phyloP scores from a whole-genome alignment of 2,888 invertebrate genomes.

The Elmis aenea region DNA sequence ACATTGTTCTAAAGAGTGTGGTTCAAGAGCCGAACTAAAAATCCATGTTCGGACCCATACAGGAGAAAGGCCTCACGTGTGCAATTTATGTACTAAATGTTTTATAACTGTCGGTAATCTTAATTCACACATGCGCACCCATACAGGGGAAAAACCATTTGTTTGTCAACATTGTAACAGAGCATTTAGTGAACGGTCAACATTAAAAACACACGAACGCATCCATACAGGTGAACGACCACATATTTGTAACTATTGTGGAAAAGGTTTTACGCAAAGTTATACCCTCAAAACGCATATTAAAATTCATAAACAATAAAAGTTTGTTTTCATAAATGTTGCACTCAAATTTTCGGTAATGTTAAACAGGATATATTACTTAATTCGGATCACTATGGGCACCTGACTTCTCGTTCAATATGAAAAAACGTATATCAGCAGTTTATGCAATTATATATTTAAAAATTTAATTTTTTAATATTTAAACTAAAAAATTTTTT shows the following conservation, averaged over 20 bases:
- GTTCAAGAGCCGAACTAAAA: conserved; percentile 24
- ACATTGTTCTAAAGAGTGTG: conserved; percentile 26
- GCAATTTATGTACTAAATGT: conserved; percentile 25
- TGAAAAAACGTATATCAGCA: too few species aligned
- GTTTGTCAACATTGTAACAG: conserved; percentile 25
- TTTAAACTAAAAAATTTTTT: too few species aligned
- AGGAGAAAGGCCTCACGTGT: conserved; percentile 24
- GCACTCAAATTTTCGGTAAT: too few species aligned
- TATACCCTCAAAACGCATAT: conserved; percentile 23
- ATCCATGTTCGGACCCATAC: conserved; percentile 25
- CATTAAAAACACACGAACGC: conserved; percentile 24
- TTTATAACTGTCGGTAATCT: conserved; percentile 26
- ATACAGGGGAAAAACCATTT: conserved; percentile 24
- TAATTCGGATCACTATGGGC: too few species aligned
- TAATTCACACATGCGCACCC: conserved; percentile 25
- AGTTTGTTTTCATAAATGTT: too few species aligned
- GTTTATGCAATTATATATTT: too few species aligned
- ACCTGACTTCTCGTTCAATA: too few species aligned
- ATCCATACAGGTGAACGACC: conserved; percentile 27
- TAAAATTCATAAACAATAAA: conserved; percentile 19
- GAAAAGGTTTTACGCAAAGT: conserved; percentile 21
- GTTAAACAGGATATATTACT: too few species aligned
- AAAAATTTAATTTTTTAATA: too few species aligned
- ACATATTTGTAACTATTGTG: conserved; percentile 22
- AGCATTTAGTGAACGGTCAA: conserved; percentile 24